Percentiles rank a stretch among this genome's conserved stretches.
Conservation (phyloP, 2,113 vertebrate species). For the Sphaerodactylus townsendi region DNA sequence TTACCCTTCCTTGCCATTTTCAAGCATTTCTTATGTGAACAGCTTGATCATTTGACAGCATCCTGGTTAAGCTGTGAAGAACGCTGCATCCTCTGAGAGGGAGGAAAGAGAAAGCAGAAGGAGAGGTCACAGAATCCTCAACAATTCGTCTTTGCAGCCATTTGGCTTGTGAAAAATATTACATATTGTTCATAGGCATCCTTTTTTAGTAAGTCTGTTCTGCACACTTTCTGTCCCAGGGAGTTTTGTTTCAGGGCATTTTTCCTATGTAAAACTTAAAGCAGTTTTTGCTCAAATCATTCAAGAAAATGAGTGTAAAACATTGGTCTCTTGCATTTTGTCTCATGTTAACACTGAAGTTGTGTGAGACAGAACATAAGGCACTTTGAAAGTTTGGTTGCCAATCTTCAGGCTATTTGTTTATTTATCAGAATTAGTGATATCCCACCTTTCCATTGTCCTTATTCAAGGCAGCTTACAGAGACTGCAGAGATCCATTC, state of each 20-base stretch:
- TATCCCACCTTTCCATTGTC: too few relatives aligned
- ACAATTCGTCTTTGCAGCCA: neutral
- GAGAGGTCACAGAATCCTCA: slow-evolving; percentile 21
- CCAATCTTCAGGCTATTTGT: too few relatives aligned
- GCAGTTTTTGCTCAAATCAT: neutral
- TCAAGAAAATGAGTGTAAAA: neutral
- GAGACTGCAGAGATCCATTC: too few relatives aligned
- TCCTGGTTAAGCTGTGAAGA: neutral
- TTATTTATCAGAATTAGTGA: too few relatives aligned
- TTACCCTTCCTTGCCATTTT: neutral
- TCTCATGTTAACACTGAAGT: neutral
- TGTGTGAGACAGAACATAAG: neutral
- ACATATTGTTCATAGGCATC: slow-evolving; percentile 35
- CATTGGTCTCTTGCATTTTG: too few relatives aligned
- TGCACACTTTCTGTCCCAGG: slow-evolving; percentile 13
- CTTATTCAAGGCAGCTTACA: too few relatives aligned
- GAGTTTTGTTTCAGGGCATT: slow-evolving; percentile 14
- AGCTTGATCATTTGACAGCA: neutral
- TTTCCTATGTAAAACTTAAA: neutral
- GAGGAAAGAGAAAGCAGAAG: neutral
- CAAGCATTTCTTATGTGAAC: neutral
- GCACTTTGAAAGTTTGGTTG: neutral
- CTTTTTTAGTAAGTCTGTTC: neutral
- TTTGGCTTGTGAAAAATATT: slow-evolving; percentile 38
- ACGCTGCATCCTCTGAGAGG: rapidly evolving